These are phyloP conservation scores for Sipha flava DNA, from an alignment of 1,140 invertebrate genomes.

Conservation along the genomic window DNA sequence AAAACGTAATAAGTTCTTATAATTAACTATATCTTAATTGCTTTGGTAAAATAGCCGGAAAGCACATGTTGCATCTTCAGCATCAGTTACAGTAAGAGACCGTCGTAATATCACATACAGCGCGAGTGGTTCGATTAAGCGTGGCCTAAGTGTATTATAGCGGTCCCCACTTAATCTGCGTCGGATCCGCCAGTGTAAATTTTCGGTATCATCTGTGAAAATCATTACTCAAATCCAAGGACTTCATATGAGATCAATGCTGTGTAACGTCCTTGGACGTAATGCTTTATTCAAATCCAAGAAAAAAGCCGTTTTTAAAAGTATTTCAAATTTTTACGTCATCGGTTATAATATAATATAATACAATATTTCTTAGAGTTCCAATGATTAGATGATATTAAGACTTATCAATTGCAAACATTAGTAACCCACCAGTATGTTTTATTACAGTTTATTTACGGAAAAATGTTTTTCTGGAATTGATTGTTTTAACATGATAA, in stretches of 20 bases:
- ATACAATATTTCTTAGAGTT: no score
- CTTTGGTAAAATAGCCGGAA: not conserved
- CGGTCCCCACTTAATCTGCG: not conserved
- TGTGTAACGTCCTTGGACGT: not conserved
- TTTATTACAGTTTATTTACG: no score
- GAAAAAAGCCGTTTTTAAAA: no score
- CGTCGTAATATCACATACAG: not conserved
- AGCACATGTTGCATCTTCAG: conserved; percentile 19
- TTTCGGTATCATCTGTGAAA: not conserved
- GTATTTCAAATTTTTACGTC: no score
- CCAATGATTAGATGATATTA: no score
- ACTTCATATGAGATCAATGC: not conserved
- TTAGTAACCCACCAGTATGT: no score
- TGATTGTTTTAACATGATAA: no score
- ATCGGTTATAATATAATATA: no score
- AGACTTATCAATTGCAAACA: no score
- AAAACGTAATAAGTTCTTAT: not conserved
- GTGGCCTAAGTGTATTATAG: not conserved
- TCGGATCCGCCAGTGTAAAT: not conserved
- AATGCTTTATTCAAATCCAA: no score
- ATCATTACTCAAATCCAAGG: conserved; percentile 12
- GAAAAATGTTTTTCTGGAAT: no score
- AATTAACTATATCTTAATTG: not conserved
- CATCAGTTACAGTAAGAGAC: not conserved
- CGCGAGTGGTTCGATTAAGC: not conserved